Percentiles rank a stretch among this genome's conserved stretches.
These are phyloP conservation scores for Garrulus glandarius DNA, from an alignment of 2,797 vertebrate genomes.

Conservation along the genomic window DNA sequence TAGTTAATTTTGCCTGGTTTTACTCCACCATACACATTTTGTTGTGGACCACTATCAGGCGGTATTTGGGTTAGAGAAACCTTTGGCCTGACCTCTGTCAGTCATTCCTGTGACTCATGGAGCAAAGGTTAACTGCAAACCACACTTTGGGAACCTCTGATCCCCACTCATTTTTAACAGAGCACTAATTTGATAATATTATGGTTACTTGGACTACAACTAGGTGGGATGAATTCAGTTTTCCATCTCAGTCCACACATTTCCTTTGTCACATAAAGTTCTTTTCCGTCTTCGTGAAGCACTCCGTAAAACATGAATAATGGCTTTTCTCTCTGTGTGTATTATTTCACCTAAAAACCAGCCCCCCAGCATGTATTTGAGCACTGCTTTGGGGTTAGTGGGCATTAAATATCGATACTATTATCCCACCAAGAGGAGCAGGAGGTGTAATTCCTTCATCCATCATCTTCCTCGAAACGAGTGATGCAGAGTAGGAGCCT, in stretches of 20 bases:
- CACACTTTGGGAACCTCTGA: background rate
- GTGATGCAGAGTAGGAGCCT: background rate
- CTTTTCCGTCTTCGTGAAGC: background rate
- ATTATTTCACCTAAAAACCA: background rate
- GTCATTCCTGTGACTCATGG: background rate
- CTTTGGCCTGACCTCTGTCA: conserved; percentile 58
- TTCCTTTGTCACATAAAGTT: background rate
- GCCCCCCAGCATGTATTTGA: background rate
- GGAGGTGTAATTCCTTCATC: background rate
- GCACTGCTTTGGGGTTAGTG: background rate
- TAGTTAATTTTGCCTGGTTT: background rate
- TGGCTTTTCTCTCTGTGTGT: background rate
- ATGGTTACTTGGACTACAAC: background rate
- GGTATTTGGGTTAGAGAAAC: background rate
- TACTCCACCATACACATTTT: background rate
- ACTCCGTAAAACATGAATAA: background rate
- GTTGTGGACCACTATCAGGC: background rate
- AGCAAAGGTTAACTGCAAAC: conserved; percentile 42
- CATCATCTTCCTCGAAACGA: background rate
- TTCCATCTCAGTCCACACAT: background rate
- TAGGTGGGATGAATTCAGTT: background rate
- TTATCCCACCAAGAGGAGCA: background rate
- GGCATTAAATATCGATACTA: background rate
- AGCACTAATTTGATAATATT: background rate
- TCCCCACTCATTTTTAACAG: conserved; percentile 9